These are phyloP conservation scores for Corythornis cristatus DNA, from an alignment of 2,113 vertebrate genomes.

Conservation along the genomic window DNA sequence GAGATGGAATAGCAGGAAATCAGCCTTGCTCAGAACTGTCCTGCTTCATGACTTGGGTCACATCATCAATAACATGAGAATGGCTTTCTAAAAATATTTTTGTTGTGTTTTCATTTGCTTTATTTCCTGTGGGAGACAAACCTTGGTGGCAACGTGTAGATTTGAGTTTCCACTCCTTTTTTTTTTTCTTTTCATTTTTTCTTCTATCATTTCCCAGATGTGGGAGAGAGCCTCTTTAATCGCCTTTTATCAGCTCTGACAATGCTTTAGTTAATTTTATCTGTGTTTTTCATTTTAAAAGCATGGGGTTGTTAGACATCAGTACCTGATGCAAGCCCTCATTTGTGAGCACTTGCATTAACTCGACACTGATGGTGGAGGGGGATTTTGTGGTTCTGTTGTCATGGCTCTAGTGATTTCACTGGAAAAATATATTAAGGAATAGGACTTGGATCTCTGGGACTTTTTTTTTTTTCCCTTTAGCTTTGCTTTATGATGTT, in stretches of 20 bases:
- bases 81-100: conserved; percentile 29
- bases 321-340: background rate
- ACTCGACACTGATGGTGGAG: background rate
- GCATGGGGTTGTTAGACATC: background rate
- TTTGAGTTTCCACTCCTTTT: background rate
- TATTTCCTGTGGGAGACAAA: conserved; percentile 34
- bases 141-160: background rate
- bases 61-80: conserved; percentile 26
- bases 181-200: background rate
- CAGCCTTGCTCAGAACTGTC: background rate
- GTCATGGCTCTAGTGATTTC: background rate
- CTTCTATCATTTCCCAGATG: background rate
- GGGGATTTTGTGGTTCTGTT: background rate
- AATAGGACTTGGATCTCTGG: background rate
- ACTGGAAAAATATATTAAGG: background rate
- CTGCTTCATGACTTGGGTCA: conserved; percentile 15
- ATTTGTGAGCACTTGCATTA: background rate
- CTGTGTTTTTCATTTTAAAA: background rate
- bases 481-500: background rate
- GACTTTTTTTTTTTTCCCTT: background rate
- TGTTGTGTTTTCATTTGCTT: conserved; percentile 18
- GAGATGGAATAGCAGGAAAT: conserved; percentile 33
- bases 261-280: background rate
- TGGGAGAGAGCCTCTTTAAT: background rate
- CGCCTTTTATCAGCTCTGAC: background rate